Conservation (phyloP, 1,140 invertebrate species). For the Scaptomyza graminum region DNA sequence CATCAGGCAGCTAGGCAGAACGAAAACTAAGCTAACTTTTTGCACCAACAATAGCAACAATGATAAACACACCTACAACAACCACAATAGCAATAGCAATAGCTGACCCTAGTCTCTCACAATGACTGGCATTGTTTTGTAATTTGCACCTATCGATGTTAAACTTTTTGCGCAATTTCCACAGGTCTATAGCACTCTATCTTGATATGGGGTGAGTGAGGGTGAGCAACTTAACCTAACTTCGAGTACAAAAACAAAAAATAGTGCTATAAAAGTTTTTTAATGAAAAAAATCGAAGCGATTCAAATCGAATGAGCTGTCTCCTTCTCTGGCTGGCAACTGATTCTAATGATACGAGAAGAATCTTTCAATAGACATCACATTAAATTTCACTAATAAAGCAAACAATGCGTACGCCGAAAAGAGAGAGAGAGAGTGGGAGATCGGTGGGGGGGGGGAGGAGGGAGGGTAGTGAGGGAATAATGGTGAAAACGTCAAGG, state of each 20-base stretch:
- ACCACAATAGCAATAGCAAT: slow-evolving; percentile 10
- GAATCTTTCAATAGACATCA: slow-evolving; percentile 50
- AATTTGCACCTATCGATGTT: slow-evolving; percentile 78
- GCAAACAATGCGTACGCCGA: slow-evolving; percentile 64
- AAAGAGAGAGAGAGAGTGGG: background rate
- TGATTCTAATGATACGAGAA: slow-evolving; percentile 34
- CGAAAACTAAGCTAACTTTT: slow-evolving; percentile 49
- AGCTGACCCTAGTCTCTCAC: slow-evolving; percentile 27
- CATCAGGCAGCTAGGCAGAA: slow-evolving; percentile 14
- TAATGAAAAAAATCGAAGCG: slow-evolving; percentile 34
- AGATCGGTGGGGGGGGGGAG: background rate
- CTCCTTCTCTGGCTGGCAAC: background rate
- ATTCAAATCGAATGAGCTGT: background rate
- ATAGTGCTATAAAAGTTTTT: slow-evolving; percentile 36
- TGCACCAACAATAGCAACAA: slow-evolving; percentile 16
- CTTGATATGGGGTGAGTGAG: too few relatives aligned
- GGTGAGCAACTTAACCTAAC: slow-evolving; percentile 3
- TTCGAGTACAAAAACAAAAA: slow-evolving; percentile 22
- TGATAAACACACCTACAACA: slow-evolving; percentile 10
- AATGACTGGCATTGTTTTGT: slow-evolving; percentile 63
- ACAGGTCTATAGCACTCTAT: background rate
- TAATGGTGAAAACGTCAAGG: slow-evolving; percentile 37
- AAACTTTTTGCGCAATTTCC: slow-evolving; percentile 58
- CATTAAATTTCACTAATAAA: slow-evolving; percentile 80
- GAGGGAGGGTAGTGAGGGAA: background rate